Conservation (phyloP, 2,797 vertebrate species). For the Chloroceryle amazona region DNA sequence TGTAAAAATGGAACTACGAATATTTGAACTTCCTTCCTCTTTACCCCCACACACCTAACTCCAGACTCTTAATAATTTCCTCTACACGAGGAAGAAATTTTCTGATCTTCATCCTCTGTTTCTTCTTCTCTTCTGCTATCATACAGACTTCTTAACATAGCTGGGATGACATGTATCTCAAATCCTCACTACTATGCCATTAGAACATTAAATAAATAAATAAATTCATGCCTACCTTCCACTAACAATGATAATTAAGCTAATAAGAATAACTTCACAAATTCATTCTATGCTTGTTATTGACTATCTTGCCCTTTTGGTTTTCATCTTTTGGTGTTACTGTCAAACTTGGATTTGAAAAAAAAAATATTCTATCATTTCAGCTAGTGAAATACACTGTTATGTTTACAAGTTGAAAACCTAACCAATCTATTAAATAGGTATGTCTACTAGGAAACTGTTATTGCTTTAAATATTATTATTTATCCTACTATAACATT, state of each 20-base stretch:
- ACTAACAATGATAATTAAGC: not conserved
- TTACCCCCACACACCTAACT: not conserved
- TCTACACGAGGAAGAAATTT: not conserved
- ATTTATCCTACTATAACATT: slow-evolving; percentile 84
- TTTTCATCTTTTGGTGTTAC: slow-evolving; percentile 7
- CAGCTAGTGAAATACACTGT: not conserved
- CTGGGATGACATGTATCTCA: not conserved
- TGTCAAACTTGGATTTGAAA: not conserved
- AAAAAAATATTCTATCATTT: not conserved
- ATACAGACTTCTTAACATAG: not conserved
- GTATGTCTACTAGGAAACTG: slow-evolving; percentile 81
- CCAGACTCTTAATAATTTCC: not conserved
- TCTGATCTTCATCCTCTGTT: not conserved
- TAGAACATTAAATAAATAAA: not conserved
- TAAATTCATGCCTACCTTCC: not conserved
- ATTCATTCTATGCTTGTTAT: not conserved
- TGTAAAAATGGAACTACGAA: not conserved
- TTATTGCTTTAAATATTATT: slow-evolving; percentile 74
- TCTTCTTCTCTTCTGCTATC: not conserved
- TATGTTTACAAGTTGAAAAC: slow-evolving; percentile 64
- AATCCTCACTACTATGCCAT: not conserved
- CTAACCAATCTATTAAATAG: slow-evolving; percentile 83
- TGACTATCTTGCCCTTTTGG: not conserved
- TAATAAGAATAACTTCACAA: not conserved
- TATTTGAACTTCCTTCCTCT: not conserved